Evolutionary conservation across 2,888 invertebrate genomes (phyloP), one percentile per base, ranked within the genome.

Genomic region (Miltochrista miniata): DNA sequence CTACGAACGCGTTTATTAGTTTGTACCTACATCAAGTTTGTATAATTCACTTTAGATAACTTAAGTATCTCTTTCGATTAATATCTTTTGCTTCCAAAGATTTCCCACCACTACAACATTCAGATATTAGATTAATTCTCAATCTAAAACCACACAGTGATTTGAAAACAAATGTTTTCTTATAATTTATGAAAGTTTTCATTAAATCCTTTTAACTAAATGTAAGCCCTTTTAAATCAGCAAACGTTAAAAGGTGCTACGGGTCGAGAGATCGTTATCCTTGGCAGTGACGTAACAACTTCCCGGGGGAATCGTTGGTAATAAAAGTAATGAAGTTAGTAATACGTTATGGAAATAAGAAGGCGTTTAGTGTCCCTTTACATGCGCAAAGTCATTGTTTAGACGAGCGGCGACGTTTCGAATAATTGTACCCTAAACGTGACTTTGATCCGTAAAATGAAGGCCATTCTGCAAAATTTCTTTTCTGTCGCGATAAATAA

Each of bases 271-370:
- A 18, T 54, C 38, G 43, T 55, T 65, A 64, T 56, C 48, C 51
- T 36, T 44, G 45, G 31, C 55, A 34, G 45, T 68, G 65, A 68
- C 53, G 62, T 52, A 48, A 64, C 42, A 48, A 40, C 48, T 31
- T 31, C 45, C 50, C 41, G 48, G 30, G 30, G 35, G 51, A 68
- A 64, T 54, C 41, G 55, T 48, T 50, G 35, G 68, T 46, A 61
- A 64, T 64, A 64, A 64, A 64, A 68, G 53, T 68, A 65, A 65
- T 58, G 64, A 61, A 54, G 42, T 64, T 45, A 36, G 42, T 64
- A 54, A 65, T 61, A 48, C 48, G 51, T 58, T 58, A 59, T 61
- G 65, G 61, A 65, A 68, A 56, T 49, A 36, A 35, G 68, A 45
- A 14, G 61, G 55, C 50, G 55, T 68, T 68, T 56, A 64, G 18